Percentiles rank a stretch among this genome's conserved stretches.
Conservation (phyloP, 2,113 vertebrate genomes). For the Cynocephalus volans region DNA sequence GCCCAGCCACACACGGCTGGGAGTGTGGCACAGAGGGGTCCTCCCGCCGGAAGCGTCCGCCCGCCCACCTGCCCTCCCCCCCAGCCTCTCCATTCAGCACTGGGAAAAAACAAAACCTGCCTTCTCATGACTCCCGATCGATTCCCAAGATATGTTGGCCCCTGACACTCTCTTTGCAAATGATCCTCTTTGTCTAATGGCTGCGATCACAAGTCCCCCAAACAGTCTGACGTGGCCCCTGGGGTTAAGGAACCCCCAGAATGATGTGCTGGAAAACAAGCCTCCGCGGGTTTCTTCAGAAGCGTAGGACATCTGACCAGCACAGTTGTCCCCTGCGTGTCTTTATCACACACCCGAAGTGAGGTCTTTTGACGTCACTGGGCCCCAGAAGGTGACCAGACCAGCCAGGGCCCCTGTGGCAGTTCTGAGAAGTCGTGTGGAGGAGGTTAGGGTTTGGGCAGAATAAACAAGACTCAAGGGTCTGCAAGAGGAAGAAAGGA, state of each 20-base stretch:
- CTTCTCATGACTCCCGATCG: neutral
- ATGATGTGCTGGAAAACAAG: slow-evolving; percentile 17
- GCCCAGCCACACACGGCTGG: fast-evolving
- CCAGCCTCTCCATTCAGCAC: fast-evolving
- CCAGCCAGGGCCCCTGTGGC: slow-evolving; percentile 79
- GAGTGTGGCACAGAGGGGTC: fast-evolving
- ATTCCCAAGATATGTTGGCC: neutral
- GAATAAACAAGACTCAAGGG: slow-evolving; percentile 90
- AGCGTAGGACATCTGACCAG: neutral
- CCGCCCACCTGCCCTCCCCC: neutral
- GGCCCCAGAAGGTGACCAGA: neutral
- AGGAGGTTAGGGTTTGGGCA: slow-evolving; percentile 87
- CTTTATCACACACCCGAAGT: slow-evolving; percentile 53
- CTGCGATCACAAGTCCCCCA: slow-evolving; percentile 45
- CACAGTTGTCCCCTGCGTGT: too few relatives aligned
- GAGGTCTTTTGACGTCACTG: slow-evolving; percentile 51
- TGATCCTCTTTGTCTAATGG: slow-evolving; percentile 34
- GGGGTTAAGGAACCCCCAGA: slow-evolving; percentile 54
- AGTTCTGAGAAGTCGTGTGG: slow-evolving; percentile 86
- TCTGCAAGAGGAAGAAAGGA: slow-evolving; percentile 90
- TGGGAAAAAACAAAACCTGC: fast-evolving
- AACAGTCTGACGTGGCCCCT: slow-evolving; percentile 44
- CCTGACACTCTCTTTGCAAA: neutral
- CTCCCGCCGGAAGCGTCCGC: neutral
- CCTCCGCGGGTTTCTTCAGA: neutral